A percentile compares a stretch with the other conserved stretches of the same genome.
Conservation (phyloP, 2,797 vertebrate genomes). For the Pangasius sanitwongsei region DNA sequence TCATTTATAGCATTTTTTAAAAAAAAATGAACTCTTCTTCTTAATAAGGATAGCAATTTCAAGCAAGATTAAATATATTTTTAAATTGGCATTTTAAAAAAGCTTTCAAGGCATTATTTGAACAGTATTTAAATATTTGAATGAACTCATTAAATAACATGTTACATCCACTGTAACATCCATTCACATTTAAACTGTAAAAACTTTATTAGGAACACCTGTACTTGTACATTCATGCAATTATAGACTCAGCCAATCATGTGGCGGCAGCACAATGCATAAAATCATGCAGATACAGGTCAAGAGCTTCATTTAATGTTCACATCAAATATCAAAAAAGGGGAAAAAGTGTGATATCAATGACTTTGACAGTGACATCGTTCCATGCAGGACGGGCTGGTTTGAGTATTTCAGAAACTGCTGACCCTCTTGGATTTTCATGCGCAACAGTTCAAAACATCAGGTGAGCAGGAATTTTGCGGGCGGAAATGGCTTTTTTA, state of each 20-base stretch:
- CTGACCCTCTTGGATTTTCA: neutral
- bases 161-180: neutral
- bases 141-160: neutral
- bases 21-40: neutral
- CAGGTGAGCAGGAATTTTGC: neutral
- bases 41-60: neutral
- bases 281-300: neutral
- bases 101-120: neutral
- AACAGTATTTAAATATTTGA: neutral
- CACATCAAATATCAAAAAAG: neutral
- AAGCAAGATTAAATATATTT: neutral
- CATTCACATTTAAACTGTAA: neutral
- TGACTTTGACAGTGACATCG: neutral
- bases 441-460: neutral
- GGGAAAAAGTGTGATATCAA: neutral
- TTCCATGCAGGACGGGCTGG: neutral
- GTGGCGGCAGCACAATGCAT: neutral
- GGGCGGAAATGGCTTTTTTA: neutral
- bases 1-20: neutral
- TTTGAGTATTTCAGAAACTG: neutral
- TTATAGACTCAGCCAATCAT: neutral
- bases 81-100: neutral
- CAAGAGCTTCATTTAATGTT: neutral
- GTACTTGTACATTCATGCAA: neutral
- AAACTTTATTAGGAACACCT: neutral